Evolutionary conservation across 1,140 invertebrate species (phyloP), one percentile per base, ranked within the genome.

Genomic region (Heliconius congener): DNA sequence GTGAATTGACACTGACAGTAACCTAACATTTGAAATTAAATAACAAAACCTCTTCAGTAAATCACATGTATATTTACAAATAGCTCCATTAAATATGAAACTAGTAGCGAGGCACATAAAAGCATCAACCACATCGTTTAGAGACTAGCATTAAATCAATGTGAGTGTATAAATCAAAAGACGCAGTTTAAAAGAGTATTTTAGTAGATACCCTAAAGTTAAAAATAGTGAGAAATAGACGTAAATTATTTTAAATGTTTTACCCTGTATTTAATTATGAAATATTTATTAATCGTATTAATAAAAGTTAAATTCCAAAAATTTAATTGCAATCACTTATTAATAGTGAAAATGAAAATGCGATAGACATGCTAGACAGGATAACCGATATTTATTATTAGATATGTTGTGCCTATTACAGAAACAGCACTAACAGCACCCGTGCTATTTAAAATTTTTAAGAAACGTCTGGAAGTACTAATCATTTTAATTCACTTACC

Each of bases 71-170:
- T 76, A 79, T 76, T 71, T 76, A 76, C 74, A 80, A 80, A 76
- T 80, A 72, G 78, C 37, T 57, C 78, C 66, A 76, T 76, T 73
- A 72, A 80, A 76, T 76, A 72, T 79, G 71, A 79, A 76, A 60
- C 73, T 79, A 76, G 73, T 52, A 37, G 75, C 39, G 81, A 71
- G 18, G 71, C 70, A 60, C 80, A 81, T 85, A 85, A 85, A 85
- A 80, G 55, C 78, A 83, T 85, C 84, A 81, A 79, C 78, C 78
- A 71, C 80, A 80, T 77, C 80, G 76, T 85, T 85, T 83, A 79
- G 71, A 71, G 76, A 19, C n/a, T 46, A 76, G 57, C 71, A 19
- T 37, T 83, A 80, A 82, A 81, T 78, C 80, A 80, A 73, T 74
- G 55, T 74, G 39, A 19, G 46, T 55, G 30, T 71, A 60, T 80